A percentile compares a stretch with the other conserved stretches of the same genome.
phyloP scores from a whole-genome alignment of 2,888 invertebrate species.

The Thereva nobilitata region DNA sequence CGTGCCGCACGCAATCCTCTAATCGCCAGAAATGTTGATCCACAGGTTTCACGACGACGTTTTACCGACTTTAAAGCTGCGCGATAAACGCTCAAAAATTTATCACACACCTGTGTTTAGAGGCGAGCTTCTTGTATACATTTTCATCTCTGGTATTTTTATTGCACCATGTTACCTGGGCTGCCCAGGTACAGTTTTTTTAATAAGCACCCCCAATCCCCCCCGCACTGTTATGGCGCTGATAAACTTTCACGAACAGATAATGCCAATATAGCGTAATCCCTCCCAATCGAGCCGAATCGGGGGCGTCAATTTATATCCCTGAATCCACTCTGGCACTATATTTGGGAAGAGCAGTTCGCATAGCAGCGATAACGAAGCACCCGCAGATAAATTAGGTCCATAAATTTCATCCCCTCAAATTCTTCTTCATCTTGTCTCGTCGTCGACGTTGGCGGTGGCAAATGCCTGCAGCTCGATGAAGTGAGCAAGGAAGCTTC shows the following conservation, averaged over 20 bases:
- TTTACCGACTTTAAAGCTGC: too few species aligned
- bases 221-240: slow-evolving; percentile 28
- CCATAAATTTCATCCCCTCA: slow-evolving; percentile 38
- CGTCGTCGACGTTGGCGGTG: slow-evolving; percentile 22
- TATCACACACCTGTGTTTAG: too few species aligned
- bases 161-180: too few species aligned
- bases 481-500: not conserved
- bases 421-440: slow-evolving; percentile 38
- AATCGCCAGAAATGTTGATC: too few species aligned
- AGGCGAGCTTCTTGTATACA: too few species aligned
- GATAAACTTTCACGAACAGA: slow-evolving; percentile 33
- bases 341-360: slow-evolving; percentile 32
- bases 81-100: too few species aligned
- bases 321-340: slow-evolving; percentile 31
- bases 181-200: slow-evolving; percentile 1
- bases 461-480: slow-evolving; percentile 13
- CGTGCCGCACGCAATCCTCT: too few species aligned
- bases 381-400: slow-evolving; percentile 38
- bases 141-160: too few species aligned
- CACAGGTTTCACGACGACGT: too few species aligned
- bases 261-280: slow-evolving; percentile 35
- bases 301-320: slow-evolving; percentile 21
- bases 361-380: slow-evolving; percentile 36
- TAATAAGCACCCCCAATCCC: slow-evolving; percentile 19
- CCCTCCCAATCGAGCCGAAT: slow-evolving; percentile 16